Conservation (phyloP, 2,888 invertebrate species). For the Drosophila diplacantha region DNA sequence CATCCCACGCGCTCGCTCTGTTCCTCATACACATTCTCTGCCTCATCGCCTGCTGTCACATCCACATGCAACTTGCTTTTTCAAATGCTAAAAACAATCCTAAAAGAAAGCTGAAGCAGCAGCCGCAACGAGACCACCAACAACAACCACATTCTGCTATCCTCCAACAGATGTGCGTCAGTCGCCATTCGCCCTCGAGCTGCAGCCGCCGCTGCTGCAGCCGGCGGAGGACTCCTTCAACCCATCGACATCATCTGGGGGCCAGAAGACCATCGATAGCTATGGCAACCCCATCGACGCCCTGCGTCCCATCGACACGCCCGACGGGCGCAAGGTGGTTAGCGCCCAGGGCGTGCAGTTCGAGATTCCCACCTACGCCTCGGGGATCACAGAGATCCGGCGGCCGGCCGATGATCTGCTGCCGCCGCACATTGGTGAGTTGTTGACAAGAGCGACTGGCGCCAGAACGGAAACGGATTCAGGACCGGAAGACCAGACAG, state of each 20-base stretch:
- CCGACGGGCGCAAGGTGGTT: conserved; percentile 75
- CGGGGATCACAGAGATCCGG: conserved; percentile 77
- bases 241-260: conserved; percentile 25
- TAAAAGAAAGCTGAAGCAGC: conserved; percentile 8
- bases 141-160: conserved; percentile 37
- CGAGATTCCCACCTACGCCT: conserved; percentile 78
- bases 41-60: conserved; percentile 29
- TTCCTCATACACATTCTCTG: conserved; percentile 25
- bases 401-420: conserved; percentile 75
- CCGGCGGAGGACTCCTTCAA: conserved; percentile 48
- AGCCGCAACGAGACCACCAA: conserved; percentile 27
- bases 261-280: conserved; percentile 70
- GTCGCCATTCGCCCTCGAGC: conserved; percentile 76
- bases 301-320: conserved; percentile 74
- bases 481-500: conserved; percentile 21
- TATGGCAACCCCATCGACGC: conserved; percentile 76
- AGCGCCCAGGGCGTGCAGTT: conserved; percentile 76
- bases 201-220: conserved; percentile 73
- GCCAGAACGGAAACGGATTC: conserved; percentile 21
- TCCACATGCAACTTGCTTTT: conserved; percentile 15
- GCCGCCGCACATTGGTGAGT: conserved; percentile 78
- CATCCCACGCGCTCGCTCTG: conserved; percentile 8
- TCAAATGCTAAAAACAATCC: background rate
- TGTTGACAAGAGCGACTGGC: conserved; percentile 53
- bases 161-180: conserved; percentile 74